Evolutionary conservation across 2,888 invertebrate species (phyloP), one percentile per base, ranked within the genome.

Genomic region (Agriopis leucophaearia): DNA sequence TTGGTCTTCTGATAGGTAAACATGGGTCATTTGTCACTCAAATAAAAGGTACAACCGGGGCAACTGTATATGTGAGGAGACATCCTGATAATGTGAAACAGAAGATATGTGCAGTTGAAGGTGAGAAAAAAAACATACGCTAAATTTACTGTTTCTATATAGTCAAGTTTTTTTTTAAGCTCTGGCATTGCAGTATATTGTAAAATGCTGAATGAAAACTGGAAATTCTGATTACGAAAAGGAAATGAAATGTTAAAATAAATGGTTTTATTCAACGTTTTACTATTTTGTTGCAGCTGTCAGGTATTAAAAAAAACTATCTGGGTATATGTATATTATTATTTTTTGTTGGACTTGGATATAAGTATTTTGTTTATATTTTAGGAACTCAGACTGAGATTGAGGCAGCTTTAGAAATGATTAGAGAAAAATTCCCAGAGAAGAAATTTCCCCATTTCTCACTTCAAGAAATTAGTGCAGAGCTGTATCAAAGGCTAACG

Each of bases 1-100:
- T 98, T 68, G 99, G 99, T 16, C 95, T 96, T 66, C 94, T 99
- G 76, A 98, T 99, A 86, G 99, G 99, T 48, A 96, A 96, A 79
- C 95, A 96, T 78, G 98, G 98, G 51, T 93, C 95, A 48, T 97
- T 96, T 89, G 96, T 99, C n/a, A 96, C 96, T 74, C 95, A 95
- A 81, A 96, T 98, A 74, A 97, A 97, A 86, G 93, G 95, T 40
- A 96, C 96, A 85, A 96, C 98, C 1, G 96, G 96, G 75, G 97
- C 98, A 18, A 96, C 95, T 81, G 96, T 99, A 58, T 92, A 95
- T 75, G 95, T 99, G n/a, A 96, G 96, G 82, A 95, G 96, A 82
- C 97, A 97, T 92, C 96, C 97, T 13, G 95, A 95, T 75, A 95
- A 96, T 69, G 94, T 95, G 12, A 96, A 97, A 81, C 94, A 96